Evolutionary conservation across 2,888 invertebrate species (phyloP).

Genomic region (Xylocampa areola): DNA sequence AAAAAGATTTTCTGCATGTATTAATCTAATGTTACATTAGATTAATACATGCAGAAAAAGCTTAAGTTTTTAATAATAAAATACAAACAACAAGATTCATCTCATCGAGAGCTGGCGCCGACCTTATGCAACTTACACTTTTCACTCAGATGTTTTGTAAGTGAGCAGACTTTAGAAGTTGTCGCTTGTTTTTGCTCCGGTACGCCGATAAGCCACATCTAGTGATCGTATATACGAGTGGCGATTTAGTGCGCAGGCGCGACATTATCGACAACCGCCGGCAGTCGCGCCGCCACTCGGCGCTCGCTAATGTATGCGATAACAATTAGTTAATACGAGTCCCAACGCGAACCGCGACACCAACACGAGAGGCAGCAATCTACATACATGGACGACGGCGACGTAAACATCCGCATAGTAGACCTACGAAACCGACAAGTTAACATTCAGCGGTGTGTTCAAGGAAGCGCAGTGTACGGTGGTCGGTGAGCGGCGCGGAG

Average conservation of each 20-base stretch:
- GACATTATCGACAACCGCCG: conserved; percentile 64
- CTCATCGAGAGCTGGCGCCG: too few relatives aligned
- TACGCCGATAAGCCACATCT: neutral
- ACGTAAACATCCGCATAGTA: conserved; percentile 8
- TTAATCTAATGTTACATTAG: too few relatives aligned
- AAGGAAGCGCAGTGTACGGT: conserved; percentile 14
- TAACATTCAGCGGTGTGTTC: conserved; percentile 7
- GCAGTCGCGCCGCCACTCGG: conserved; percentile 26
- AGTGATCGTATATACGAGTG: conserved; percentile 1
- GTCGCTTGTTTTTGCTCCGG: neutral
- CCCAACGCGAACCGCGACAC: neutral
- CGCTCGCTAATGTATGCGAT: conserved; percentile 21
- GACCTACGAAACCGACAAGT: conserved; percentile 11
- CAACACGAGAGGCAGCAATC: conserved; percentile 2
- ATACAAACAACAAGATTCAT: too few relatives aligned
- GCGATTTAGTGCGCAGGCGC: conserved; percentile 64
- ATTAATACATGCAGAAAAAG: too few relatives aligned
- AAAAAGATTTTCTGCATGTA: too few relatives aligned
- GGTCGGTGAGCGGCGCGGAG: conserved; percentile 13
- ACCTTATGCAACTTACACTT: too few relatives aligned
- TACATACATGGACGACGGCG: conserved; percentile 22
- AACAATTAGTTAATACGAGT: conserved; percentile 27
- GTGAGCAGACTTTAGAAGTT: too few relatives aligned
- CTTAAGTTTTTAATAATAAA: too few relatives aligned
- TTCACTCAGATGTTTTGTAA: too few relatives aligned